phyloP scores from a whole-genome alignment of 2,113 vertebrate genomes.

The Corythornis madagascariensis region DNA sequence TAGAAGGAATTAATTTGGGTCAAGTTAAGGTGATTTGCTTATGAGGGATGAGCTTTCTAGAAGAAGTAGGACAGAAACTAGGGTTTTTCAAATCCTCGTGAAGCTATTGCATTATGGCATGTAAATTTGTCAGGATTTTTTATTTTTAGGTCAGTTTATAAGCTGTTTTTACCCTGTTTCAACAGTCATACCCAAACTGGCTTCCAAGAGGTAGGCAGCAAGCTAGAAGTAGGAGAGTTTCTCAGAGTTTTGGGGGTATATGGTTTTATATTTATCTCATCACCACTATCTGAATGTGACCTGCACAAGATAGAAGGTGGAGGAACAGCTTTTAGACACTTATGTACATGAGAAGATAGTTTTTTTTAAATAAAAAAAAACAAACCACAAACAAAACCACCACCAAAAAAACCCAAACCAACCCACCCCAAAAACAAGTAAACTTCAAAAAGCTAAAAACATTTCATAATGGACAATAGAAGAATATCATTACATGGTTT shows the following conservation, averaged over 20 bases:
- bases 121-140: rapidly evolving
- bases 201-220: background rate
- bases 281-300: background rate
- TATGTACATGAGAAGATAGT: background rate
- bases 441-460: background rate
- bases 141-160: background rate
- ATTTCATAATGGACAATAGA: background rate
- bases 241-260: background rate
- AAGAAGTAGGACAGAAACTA: background rate
- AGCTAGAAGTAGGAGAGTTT: background rate
- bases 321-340: background rate
- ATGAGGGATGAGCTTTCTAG: background rate
- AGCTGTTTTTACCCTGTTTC: background rate
- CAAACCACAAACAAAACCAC: background rate
- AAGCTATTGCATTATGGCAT: background rate
- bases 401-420: too few relatives aligned
- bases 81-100: background rate
- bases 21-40: background rate
- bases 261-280: background rate
- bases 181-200: background rate
- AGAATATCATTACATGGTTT: background rate
- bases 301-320: background rate
- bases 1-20: background rate
- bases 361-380: background rate
- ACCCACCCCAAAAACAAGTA: too few relatives aligned